These are phyloP conservation scores for Pithys albifrons DNA, from an alignment of 2,113 vertebrate genomes.

Conservation along the genomic window DNA sequence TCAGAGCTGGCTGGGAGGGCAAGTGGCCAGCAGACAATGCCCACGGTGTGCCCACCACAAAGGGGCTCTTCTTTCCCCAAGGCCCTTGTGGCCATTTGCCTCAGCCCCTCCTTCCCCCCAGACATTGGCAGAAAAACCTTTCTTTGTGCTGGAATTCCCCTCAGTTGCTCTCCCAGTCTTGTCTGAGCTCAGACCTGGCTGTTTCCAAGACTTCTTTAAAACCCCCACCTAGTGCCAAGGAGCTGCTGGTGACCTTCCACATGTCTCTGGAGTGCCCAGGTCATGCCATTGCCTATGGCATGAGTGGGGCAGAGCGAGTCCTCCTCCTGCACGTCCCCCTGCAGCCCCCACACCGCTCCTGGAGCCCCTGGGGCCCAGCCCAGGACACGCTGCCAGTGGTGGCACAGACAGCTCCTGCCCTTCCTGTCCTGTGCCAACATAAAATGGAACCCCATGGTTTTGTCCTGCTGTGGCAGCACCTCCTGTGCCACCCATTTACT, in stretches of 20 bases:
- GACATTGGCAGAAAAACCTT: background rate
- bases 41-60: background rate
- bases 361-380: background rate
- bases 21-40: background rate
- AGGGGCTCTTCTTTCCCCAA: constrained; percentile 33
- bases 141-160: background rate
- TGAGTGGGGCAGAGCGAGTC: background rate
- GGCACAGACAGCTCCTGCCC: background rate
- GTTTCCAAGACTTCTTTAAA: background rate
- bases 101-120: background rate
- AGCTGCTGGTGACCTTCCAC: background rate
- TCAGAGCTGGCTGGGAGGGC: background rate
- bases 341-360: background rate
- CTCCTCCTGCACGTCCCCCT: accelerated
- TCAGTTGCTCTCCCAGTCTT: background rate
- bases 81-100: background rate
- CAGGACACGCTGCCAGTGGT: accelerated
- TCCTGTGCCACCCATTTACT: background rate
- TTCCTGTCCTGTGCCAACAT: background rate
- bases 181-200: background rate
- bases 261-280: background rate
- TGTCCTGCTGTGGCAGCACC: background rate
- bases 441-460: background rate
- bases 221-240: accelerated
- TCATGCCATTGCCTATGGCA: accelerated